A percentile compares a stretch with the other conserved stretches of the same genome.
Evolutionary conservation across 2,797 vertebrate species (phyloP).

Genomic region (Psittacula derbiana): DNA sequence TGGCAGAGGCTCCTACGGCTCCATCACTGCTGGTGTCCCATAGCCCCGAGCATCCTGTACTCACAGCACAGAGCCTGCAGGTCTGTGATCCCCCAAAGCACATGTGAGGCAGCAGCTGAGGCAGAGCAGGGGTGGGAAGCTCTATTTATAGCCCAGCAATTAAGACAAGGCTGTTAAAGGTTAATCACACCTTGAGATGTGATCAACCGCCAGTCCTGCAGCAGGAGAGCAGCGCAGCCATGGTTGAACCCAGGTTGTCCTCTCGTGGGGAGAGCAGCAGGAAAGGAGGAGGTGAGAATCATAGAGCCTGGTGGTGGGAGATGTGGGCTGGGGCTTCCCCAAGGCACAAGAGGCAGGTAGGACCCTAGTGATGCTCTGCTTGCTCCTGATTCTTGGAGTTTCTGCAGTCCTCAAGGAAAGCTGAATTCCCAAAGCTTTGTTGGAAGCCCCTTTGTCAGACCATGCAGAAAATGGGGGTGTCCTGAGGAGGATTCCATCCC

Average conservation of each 20-base stretch:
- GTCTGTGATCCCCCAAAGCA: background rate
- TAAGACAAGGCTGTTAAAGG: constrained; percentile 20
- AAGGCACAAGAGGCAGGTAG: background rate
- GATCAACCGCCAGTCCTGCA: background rate
- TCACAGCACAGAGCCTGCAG: accelerated
- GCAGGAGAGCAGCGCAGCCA: background rate
- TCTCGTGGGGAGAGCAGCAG: accelerated
- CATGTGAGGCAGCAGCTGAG: background rate
- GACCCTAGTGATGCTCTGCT: accelerated
- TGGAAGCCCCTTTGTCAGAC: background rate
- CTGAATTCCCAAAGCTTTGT: background rate
- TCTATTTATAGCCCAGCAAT: constrained; percentile 26
- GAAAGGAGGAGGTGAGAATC: background rate
- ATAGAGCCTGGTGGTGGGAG: accelerated
- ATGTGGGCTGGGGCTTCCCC: background rate
- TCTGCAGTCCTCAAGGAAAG: background rate
- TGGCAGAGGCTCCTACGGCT: background rate
- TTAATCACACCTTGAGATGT: constrained; percentile 6
- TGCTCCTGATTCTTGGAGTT: background rate
- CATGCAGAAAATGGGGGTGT: accelerated
- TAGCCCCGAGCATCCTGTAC: accelerated
- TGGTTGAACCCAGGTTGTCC: background rate
- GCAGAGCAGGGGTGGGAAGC: background rate
- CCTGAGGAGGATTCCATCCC: background rate
- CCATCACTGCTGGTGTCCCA: accelerated